Base-by-base conservation (phyloP, 2,888 invertebrate species). In the Yponomeuta sedellus region DNA sequence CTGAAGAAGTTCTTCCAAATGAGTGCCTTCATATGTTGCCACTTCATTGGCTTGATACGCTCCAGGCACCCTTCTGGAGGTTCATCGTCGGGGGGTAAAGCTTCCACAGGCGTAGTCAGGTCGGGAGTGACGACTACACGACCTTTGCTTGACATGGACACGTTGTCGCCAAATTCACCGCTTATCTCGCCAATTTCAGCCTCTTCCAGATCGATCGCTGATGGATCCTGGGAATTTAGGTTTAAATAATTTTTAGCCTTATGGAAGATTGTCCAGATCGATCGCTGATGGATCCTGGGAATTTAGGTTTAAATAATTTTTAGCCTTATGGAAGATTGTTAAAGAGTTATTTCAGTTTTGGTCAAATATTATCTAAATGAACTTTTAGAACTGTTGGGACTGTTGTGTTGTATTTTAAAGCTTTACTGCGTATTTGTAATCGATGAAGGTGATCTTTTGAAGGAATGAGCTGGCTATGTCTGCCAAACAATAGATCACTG, bases 1-100 rank as follows among this genome's bases (percentile, higher is more conserved):
- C 96, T 96, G 66, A 97, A 90, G 75, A 96, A 95, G 80, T 97
- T 97, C 82, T 97, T 97, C 96, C 97, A 97, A 62, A 97, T 93
- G 25, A 97, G 84, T 0, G 97, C 96, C 73, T 94, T 94, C 94
- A 97, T 95, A 74, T 96, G 95, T 75, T 93, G 90, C 70, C 91
- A 85, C 73, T 95, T 92, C 84, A 96, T 92, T 57, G 95, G 93
- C 80, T 93, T 94, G 64, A 94, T 86, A 69, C 92, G 89, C 69
- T 94, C 93, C 72, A 90, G 85, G 65, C 92, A 90, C 0, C 88
- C 88, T 22, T 84, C 85, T 3, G 91, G 86, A 0, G 92, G 91
- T 57, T 93, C 92, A 70, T 95, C 94, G 65, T 94, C 95, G 0
- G 95, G 95, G 0, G 96, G 96, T 69, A 96, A 75, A 58, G 94